Evolutionary conservation across 2,113 vertebrate genomes (phyloP).

Genomic region (Leptosomus discolor): DNA sequence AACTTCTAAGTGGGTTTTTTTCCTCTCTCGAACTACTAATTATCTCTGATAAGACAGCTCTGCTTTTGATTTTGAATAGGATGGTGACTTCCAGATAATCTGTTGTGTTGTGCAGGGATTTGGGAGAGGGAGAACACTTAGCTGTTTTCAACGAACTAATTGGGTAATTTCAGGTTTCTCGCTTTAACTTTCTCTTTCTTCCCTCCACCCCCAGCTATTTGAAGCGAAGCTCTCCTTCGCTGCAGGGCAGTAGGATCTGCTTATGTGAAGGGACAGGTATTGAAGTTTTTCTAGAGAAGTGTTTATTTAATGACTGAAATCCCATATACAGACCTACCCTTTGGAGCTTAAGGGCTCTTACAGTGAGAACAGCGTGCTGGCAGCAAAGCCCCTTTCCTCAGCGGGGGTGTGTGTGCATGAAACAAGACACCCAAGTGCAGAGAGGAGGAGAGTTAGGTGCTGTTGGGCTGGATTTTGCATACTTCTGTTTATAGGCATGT

Average conservation of each 20-base stretch:
- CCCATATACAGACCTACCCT: neutral
- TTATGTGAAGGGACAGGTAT: slow-evolving; percentile 22
- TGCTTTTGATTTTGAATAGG: neutral
- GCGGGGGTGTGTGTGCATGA: neutral
- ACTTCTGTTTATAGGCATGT: slow-evolving; percentile 36
- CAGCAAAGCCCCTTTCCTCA: neutral
- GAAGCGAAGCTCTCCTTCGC: neutral
- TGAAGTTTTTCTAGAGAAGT: neutral
- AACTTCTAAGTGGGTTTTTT: neutral
- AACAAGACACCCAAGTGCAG: neutral
- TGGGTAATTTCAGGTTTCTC: neutral
- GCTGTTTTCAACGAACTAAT: neutral
- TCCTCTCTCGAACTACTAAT: neutral
- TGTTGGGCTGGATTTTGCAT: slow-evolving; percentile 36
- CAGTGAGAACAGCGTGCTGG: neutral
- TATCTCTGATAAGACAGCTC: neutral
- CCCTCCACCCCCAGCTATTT: neutral
- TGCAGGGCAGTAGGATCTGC: neutral
- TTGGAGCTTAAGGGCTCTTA: slow-evolving; percentile 4
- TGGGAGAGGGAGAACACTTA: neutral
- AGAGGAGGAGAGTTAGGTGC: neutral
- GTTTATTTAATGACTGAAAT: slow-evolving; percentile 50
- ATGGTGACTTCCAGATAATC: neutral
- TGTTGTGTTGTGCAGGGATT: neutral
- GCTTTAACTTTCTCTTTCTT: neutral